phyloP scores from a whole-genome alignment of 2,113 vertebrate species.

The Mastomys natalensis region DNA sequence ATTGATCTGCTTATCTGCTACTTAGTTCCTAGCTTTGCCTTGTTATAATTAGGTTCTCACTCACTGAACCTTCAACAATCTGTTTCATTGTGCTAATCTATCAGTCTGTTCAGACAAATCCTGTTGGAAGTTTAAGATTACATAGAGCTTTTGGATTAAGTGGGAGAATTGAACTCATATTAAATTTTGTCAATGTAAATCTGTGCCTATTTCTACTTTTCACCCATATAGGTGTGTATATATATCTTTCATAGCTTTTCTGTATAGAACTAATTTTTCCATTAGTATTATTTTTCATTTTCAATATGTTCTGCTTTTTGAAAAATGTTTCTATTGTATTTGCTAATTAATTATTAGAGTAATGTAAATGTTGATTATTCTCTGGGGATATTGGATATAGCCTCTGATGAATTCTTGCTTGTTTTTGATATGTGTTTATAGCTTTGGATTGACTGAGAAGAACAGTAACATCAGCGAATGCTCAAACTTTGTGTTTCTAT shows the following conservation, averaged over 20 bases:
- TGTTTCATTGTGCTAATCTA: background rate
- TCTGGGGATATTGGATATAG: background rate
- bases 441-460: background rate
- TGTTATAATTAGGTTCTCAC: background rate
- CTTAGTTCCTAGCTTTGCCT: background rate
- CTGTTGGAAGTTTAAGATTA: background rate
- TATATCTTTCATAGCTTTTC: background rate
- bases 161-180: background rate
- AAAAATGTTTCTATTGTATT: background rate
- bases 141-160: background rate
- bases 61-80: background rate
- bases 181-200: background rate
- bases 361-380: background rate
- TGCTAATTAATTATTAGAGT: background rate
- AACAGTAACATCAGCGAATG: background rate
- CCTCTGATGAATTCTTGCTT: background rate
- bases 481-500: background rate
- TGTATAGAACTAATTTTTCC: background rate
- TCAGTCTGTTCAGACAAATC: background rate
- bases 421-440: constrained; percentile 28
- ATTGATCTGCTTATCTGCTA: background rate
- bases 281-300: constrained; percentile 10
- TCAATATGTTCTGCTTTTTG: background rate
- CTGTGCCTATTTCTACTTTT: background rate
- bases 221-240: background rate